Evolutionary conservation across 2,888 invertebrate genomes (phyloP).

Genomic region (Drosophila histrio): DNA sequence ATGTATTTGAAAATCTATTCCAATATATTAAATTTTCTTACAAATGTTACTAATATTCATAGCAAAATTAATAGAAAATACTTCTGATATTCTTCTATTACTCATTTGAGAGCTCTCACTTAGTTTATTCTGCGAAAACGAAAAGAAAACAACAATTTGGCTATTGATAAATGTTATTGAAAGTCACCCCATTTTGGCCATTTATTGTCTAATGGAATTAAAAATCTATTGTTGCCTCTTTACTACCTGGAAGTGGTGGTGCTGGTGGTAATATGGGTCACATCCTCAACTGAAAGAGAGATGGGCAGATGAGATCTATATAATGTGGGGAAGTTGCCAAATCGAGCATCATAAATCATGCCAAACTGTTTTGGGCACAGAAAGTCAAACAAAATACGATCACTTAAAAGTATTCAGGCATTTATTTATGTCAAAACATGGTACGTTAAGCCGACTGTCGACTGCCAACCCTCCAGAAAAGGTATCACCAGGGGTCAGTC

Average conservation of each 20-base stretch:
- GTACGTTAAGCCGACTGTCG: slow-evolving; percentile 60
- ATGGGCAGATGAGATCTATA: slow-evolving; percentile 25
- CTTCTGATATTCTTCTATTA: background rate
- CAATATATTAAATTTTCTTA: background rate
- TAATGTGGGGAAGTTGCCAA: slow-evolving; percentile 53
- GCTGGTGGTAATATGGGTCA: slow-evolving; percentile 43
- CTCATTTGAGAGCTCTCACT: slow-evolving; percentile 11
- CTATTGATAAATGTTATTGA: slow-evolving; percentile 17
- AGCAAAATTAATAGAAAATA: background rate
- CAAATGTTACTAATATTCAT: background rate
- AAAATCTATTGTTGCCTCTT: slow-evolving; percentile 40
- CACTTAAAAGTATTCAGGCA: slow-evolving; percentile 82
- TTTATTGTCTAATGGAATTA: slow-evolving; percentile 47
- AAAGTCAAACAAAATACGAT: slow-evolving; percentile 75
- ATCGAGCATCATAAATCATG: slow-evolving; percentile 73
- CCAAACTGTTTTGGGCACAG: slow-evolving; percentile 66
- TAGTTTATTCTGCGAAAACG: background rate
- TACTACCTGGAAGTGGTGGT: slow-evolving; percentile 40
- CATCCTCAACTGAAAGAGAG: slow-evolving; percentile 38
- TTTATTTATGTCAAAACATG: slow-evolving; percentile 84
- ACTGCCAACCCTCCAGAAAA: slow-evolving; percentile 55
- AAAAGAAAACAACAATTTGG: slow-evolving; percentile 1
- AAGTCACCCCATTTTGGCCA: slow-evolving; percentile 34
- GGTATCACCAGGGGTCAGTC: slow-evolving; percentile 56
- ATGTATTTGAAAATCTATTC: background rate